These are phyloP conservation scores for Dilophus febrilis DNA, from an alignment of 2,888 invertebrate genomes.

Conservation along the genomic window DNA sequence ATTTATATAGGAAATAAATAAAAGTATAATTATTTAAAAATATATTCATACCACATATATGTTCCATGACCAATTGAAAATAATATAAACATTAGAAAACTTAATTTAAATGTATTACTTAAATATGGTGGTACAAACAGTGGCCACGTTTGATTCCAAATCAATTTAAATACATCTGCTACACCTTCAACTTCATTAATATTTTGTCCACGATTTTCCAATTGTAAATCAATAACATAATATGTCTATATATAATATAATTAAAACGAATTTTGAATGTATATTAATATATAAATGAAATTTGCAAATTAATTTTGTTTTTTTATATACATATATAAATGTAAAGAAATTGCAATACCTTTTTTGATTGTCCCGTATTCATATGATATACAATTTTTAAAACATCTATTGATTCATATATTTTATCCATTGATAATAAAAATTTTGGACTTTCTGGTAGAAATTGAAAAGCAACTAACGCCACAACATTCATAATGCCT, in stretches of 20 bases:
- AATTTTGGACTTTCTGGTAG: constrained; percentile 21
- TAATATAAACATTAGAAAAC: constrained; percentile 18
- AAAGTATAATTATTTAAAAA: too few species aligned
- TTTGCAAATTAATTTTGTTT: too few species aligned
- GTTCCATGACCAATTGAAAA: constrained; percentile 23
- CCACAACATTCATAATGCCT: too few species aligned
- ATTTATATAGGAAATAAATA: too few species aligned
- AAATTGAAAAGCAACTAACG: background rate
- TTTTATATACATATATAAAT: too few species aligned
- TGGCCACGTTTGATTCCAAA: constrained; percentile 25
- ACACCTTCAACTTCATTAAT: constrained; percentile 18
- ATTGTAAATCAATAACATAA: background rate
- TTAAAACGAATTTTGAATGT: too few species aligned
- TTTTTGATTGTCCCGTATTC: background rate
- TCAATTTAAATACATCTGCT: constrained; percentile 18
- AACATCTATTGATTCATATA: constrained; percentile 39
- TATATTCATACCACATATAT: constrained; percentile 28
- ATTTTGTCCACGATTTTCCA: constrained; percentile 18
- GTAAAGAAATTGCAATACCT: background rate
- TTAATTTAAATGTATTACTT: constrained; percentile 22
- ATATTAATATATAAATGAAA: too few species aligned
- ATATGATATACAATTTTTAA: constrained; percentile 24
- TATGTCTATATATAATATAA: too few species aligned
- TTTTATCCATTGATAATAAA: constrained; percentile 24
- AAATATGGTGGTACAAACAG: constrained; percentile 19